Conservation (phyloP, 2,888 invertebrate genomes). For the Cryptocephalus moraei region DNA sequence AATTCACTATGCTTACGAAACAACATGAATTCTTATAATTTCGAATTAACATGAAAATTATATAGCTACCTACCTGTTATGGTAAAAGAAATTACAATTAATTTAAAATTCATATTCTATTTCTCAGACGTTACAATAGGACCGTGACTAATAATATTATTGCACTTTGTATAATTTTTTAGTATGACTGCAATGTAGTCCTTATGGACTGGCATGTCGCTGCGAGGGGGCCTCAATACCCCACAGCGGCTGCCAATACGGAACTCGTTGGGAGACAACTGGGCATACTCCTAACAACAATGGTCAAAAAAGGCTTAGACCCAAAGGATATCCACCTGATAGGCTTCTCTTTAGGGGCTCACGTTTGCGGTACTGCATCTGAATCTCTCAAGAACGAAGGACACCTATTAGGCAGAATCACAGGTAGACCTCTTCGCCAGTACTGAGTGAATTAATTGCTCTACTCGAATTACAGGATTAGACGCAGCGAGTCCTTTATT, state of each 20-base stretch:
- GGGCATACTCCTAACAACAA: slow-evolving; percentile 42
- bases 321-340: slow-evolving; percentile 42
- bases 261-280: slow-evolving; percentile 49
- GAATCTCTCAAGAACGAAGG: slow-evolving; percentile 41
- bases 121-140: too few species aligned
- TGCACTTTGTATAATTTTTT: neutral
- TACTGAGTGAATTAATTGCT: neutral
- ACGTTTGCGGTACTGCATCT: slow-evolving; percentile 49
- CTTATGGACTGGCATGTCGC: slow-evolving; percentile 49
- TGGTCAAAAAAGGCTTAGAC: slow-evolving; percentile 38
- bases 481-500: slow-evolving; percentile 80
- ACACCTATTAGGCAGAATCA: slow-evolving; percentile 45
- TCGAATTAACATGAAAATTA: too few species aligned
- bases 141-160: too few species aligned
- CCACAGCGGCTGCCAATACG: slow-evolving; percentile 48
- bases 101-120: too few species aligned
- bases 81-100: too few species aligned
- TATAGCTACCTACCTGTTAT: too few species aligned
- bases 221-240: slow-evolving; percentile 45
- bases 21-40: too few species aligned
- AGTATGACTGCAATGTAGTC: slow-evolving; percentile 47
- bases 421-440: slow-evolving; percentile 34
- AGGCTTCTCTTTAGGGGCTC: slow-evolving; percentile 52
- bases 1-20: too few species aligned
- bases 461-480: slow-evolving; percentile 45